phyloP scores from a whole-genome alignment of 2,797 vertebrate species.

The Arnoldichthys spilopterus region DNA sequence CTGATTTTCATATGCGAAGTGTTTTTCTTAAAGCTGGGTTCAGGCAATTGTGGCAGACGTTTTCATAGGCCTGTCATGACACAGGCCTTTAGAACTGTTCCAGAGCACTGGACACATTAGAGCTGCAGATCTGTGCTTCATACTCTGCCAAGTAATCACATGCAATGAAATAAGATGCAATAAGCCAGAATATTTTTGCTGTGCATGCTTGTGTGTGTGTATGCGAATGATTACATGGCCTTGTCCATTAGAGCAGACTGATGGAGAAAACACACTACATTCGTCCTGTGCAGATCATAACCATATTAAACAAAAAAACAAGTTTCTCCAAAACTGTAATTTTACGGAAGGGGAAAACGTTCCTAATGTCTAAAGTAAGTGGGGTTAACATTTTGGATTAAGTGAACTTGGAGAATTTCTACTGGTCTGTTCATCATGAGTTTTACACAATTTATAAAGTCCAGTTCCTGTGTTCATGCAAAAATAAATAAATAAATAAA shows the following conservation, averaged over 20 bases:
- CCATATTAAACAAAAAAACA: too few species aligned
- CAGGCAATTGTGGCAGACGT: not conserved
- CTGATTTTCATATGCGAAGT: not conserved
- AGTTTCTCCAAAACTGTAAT: too few species aligned
- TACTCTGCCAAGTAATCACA: not conserved
- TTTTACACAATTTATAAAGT: too few species aligned
- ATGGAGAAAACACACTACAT: too few species aligned
- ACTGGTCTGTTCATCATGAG: too few species aligned
- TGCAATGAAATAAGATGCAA: not conserved
- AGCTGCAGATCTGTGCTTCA: not conserved
- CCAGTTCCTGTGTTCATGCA: too few species aligned
- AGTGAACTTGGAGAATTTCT: too few species aligned
- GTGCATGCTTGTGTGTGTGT: not conserved
- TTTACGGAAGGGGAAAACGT: too few species aligned
- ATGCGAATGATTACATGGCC: not conserved
- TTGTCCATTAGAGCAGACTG: too few species aligned
- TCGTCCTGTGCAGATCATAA: not conserved
- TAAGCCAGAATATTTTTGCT: not conserved
- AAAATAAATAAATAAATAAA: too few species aligned
- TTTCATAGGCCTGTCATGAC: not conserved
- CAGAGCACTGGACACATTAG: not conserved
- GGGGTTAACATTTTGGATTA: too few species aligned
- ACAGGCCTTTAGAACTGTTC: not conserved
- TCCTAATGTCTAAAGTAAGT: too few species aligned
- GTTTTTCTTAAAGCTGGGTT: constrained; percentile 6